phyloP scores from a whole-genome alignment of 2,888 invertebrate species.

The Callyntrura sp. region DNA sequence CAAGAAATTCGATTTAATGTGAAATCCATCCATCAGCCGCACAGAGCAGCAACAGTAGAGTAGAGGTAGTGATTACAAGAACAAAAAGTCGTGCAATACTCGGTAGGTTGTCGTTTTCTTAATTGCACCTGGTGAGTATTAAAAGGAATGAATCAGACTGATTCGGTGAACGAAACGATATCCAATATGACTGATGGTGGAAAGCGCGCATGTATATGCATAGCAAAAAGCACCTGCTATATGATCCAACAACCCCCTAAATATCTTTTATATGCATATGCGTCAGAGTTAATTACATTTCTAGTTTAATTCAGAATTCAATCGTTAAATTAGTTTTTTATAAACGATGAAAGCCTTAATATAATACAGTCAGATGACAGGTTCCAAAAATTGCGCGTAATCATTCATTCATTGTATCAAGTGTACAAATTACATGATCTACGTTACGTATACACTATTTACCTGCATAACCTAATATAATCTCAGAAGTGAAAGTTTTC shows the following conservation, averaged over 20 bases:
- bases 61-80: no score
- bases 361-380: no score
- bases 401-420: no score
- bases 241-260: background rate
- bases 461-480: no score
- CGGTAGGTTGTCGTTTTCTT: conserved; percentile 41
- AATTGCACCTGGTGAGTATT: conserved; percentile 49
- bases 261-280: background rate
- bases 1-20: conserved; percentile 70
- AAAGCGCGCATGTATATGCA: background rate
- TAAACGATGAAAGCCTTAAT: no score
- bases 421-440: no score
- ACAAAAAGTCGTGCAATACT: background rate
- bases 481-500: no score
- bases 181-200: background rate
- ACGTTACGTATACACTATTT: no score
- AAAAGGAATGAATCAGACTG: background rate
- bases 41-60: conserved; percentile 32
- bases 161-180: conserved; percentile 30
- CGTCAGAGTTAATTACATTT: background rate
- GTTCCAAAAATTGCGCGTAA: no score
- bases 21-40: conserved; percentile 72
- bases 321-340: no score
- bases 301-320: no score
- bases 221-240: background rate